Percentiles rank a stretch among this genome's conserved stretches.
Evolutionary conservation across 2,888 invertebrate genomes (phyloP).

Genomic region (Ophion slaviceki): DNA sequence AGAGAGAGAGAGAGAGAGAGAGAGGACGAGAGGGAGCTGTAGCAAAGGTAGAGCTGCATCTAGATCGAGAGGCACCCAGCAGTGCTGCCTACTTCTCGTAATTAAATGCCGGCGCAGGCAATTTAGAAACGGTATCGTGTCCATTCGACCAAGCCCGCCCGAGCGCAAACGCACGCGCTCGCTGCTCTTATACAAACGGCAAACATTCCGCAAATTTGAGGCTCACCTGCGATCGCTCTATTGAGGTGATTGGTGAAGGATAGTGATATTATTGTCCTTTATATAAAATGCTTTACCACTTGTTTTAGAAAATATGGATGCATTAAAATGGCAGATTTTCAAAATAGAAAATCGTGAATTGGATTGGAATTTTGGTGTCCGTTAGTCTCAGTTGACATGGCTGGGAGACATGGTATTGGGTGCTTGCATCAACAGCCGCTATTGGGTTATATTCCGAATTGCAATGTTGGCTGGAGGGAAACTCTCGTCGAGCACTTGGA

Average conservation of each 20-base stretch:
- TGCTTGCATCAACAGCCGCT: no score
- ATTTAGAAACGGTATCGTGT: constrained; percentile 77
- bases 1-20: background rate
- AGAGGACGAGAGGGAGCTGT: background rate
- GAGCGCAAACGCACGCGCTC: constrained; percentile 50
- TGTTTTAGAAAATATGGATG: background rate
- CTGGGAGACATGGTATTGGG: no score
- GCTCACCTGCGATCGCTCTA: background rate
- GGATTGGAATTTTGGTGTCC: no score
- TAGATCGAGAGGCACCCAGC: constrained; percentile 43
- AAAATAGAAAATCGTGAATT: no score
- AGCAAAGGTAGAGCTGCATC: constrained; percentile 16
- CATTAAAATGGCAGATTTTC: background rate
- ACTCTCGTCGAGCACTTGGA: no score
- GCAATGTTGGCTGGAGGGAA: no score
- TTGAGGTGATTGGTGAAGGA: background rate
- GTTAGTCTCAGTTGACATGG: no score
- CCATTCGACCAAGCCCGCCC: constrained; percentile 75
- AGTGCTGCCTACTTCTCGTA: constrained; percentile 80
- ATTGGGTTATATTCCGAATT: no score
- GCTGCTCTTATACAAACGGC: constrained; percentile 5
- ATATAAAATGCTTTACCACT: background rate
- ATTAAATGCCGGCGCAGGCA: constrained; percentile 81
- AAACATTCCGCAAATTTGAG: constrained; percentile 32
- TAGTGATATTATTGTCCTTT: background rate